Evolutionary conservation across 2,113 vertebrate species (phyloP).

Genomic region (Pleuronectes platessa): DNA sequence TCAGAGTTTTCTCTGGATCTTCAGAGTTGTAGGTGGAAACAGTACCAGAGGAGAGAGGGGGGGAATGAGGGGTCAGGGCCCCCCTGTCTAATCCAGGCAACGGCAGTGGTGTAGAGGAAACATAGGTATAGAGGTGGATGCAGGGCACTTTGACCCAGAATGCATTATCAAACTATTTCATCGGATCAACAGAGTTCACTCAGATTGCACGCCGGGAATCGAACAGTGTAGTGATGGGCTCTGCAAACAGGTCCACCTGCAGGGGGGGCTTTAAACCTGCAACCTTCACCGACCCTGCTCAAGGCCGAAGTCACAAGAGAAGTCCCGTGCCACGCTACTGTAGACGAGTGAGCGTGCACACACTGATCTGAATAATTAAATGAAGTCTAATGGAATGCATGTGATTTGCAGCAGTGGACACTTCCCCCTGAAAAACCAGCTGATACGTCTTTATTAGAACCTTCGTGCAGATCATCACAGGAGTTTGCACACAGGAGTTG

Average conservation of each 20-base stretch:
- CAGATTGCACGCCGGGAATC: not conserved
- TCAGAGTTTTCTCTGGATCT: slow-evolving; percentile 24
- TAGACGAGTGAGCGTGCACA: not conserved
- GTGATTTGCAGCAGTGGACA: slow-evolving; percentile 39
- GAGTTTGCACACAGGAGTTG: too few species aligned
- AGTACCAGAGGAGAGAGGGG: not conserved
- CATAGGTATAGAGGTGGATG: not conserved
- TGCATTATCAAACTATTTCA: not conserved
- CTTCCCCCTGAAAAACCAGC: not conserved
- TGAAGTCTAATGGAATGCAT: slow-evolving; percentile 41
- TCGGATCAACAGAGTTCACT: not conserved
- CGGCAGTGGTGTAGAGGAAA: too few species aligned
- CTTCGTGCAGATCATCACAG: too few species aligned
- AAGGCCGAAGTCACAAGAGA: not conserved
- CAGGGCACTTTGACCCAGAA: not conserved
- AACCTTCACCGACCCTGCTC: not conserved
- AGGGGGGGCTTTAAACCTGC: not conserved
- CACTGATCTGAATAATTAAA: slow-evolving; percentile 16
- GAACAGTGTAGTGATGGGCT: not conserved
- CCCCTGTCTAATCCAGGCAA: not conserved
- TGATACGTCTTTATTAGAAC: not conserved
- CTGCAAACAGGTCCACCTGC: slow-evolving; percentile 11
- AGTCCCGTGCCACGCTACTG: not conserved
- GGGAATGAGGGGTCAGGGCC: not conserved
- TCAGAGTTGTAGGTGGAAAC: slow-evolving; percentile 14